A percentile compares a stretch with the other conserved stretches of the same genome.
Evolutionary conservation across 2,113 vertebrate species (phyloP).

Genomic region (Lagopus muta): DNA sequence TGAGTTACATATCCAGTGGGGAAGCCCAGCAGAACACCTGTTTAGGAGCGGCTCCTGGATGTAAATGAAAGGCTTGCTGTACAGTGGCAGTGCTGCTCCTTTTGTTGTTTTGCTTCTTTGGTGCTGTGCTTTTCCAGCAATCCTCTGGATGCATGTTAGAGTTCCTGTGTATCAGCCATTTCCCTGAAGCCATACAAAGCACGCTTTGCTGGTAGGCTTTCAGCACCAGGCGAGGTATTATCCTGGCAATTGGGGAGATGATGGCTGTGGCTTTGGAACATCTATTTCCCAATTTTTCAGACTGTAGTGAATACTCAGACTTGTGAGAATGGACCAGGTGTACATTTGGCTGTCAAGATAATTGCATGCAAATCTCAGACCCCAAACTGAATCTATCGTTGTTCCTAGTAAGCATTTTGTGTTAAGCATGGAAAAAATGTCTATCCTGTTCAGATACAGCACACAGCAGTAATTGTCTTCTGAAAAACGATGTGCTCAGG

Average conservation of each 20-base stretch:
- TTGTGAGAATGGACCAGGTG: not conserved
- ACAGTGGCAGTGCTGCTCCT: not conserved
- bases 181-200: not conserved
- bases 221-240: not conserved
- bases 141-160: not conserved
- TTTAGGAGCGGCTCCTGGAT: not conserved
- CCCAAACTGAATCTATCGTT: not conserved
- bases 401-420: not conserved
- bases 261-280: not conserved
- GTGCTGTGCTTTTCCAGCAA: not conserved
- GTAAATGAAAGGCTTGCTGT: not conserved
- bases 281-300: not conserved
- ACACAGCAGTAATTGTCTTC: not conserved
- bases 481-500: not conserved
- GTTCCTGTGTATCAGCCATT: not conserved
- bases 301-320: not conserved
- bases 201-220: not conserved
- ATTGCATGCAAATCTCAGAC: not conserved
- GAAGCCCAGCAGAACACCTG: constrained; percentile 40
- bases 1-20: not conserved
- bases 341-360: not conserved
- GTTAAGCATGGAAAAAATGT: not conserved
- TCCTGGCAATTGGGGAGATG: not conserved
- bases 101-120: not conserved
- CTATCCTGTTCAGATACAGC: not conserved